Percentiles rank a stretch among this genome's conserved stretches.
Evolutionary conservation across 2,113 vertebrate genomes (phyloP).

Genomic region (Malurus cyaneus): DNA sequence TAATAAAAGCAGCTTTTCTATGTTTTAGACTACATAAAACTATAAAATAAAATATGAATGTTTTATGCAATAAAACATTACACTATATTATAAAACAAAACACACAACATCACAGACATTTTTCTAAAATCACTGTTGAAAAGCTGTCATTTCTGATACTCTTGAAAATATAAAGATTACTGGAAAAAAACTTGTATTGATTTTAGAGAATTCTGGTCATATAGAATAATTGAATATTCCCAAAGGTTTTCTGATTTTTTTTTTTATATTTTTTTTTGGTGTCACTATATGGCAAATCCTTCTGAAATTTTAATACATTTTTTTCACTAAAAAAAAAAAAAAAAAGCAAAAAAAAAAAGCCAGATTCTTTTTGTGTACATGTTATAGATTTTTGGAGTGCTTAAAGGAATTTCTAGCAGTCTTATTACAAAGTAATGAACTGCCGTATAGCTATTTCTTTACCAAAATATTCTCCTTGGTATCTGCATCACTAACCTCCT

Average conservation of each 20-base stretch:
- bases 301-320: not conserved
- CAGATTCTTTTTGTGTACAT: not conserved
- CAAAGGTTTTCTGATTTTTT: not conserved
- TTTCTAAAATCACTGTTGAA: not conserved
- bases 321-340: not conserved
- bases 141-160: not conserved
- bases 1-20: not conserved
- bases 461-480: not conserved
- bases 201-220: not conserved
- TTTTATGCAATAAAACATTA: not conserved
- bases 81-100: not conserved
- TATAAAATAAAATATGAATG: not conserved
- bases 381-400: not conserved
- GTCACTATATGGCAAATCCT: not conserved
- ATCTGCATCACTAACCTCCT: slow-evolving; percentile 31
- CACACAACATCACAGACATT: not conserved
- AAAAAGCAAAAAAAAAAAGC: not conserved
- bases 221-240: not conserved
- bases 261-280: not conserved
- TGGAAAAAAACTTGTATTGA: not conserved
- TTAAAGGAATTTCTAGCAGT: not conserved
- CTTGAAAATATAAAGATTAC: not conserved
- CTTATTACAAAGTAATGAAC: not conserved
- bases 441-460: not conserved
- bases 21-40: not conserved